Evolutionary conservation across 2,113 vertebrate genomes (phyloP).

Genomic region (Gymnocephalus cernua): DNA sequence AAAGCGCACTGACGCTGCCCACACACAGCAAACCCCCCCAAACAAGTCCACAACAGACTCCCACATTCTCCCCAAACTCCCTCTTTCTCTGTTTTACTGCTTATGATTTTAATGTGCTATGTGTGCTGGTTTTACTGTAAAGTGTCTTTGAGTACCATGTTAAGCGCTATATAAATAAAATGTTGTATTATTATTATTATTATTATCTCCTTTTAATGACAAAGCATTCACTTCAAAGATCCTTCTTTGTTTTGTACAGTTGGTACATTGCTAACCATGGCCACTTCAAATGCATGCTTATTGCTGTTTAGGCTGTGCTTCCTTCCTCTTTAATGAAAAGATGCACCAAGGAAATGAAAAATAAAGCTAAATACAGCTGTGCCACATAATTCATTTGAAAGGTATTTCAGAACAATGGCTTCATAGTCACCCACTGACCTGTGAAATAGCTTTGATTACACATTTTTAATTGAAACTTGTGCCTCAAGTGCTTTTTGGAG

Average conservation of each 20-base stretch:
- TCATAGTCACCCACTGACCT: background rate
- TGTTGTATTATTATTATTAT: too few relatives aligned
- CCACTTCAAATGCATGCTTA: constrained; percentile 40
- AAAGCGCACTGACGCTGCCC: constrained; percentile 78
- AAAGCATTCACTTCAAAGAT: constrained; percentile 48
- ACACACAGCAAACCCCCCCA: constrained; percentile 59
- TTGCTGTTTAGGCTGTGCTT: constrained; percentile 48
- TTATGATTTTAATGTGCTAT: too few relatives aligned
- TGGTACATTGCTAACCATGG: constrained; percentile 32
- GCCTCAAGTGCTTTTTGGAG: background rate
- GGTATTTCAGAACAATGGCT: background rate
- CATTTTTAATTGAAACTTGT: background rate
- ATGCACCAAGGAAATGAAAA: constrained; percentile 15
- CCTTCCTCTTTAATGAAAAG: constrained; percentile 5
- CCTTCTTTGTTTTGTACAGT: constrained; percentile 44
- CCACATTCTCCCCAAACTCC: constrained; percentile 64
- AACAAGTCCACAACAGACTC: constrained; percentile 72
- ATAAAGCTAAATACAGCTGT: constrained; percentile 24
- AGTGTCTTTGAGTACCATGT: too few relatives aligned
- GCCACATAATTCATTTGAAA: background rate
- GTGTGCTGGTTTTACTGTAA: too few relatives aligned
- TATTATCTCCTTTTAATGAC: constrained; percentile 64
- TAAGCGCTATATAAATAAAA: too few relatives aligned
- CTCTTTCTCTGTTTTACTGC: constrained; percentile 47
- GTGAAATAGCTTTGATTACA: constrained; percentile 7